Evolutionary conservation across 2,113 vertebrate genomes (phyloP).

Genomic region (Tupaia chinensis): DNA sequence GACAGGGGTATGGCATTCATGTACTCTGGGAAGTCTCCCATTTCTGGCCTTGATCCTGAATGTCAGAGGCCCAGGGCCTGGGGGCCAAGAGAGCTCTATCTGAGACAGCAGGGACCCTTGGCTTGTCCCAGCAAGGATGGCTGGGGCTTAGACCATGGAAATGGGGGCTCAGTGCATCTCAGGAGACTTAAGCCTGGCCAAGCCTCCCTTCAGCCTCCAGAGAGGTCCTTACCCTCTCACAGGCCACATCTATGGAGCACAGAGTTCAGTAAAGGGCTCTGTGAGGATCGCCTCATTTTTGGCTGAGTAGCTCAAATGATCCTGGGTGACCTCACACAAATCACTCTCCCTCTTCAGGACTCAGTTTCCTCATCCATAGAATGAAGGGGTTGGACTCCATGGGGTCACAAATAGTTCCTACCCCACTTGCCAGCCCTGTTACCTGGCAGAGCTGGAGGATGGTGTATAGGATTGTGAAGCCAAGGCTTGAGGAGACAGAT

Average conservation of each 20-base stretch:
- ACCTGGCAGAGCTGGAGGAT: background rate
- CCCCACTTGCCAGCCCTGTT: background rate
- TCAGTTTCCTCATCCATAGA: background rate
- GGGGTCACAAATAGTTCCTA: background rate
- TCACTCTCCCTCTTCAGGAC: background rate
- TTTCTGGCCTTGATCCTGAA: background rate
- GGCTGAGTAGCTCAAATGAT: background rate
- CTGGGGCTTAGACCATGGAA: background rate
- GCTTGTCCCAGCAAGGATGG: background rate
- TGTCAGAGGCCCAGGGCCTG: background rate
- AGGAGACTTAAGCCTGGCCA: background rate
- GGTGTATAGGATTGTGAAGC: background rate
- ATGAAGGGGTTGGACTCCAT: background rate
- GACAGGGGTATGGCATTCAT: too few relatives aligned
- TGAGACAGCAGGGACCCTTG: background rate
- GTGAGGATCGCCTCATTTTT: background rate
- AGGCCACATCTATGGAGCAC: background rate
- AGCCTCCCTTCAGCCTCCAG: background rate
- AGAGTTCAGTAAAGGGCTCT: background rate
- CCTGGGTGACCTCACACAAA: background rate
- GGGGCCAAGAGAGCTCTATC: background rate
- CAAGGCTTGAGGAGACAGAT: background rate
- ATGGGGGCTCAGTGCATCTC: background rate
- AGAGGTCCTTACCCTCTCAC: background rate
- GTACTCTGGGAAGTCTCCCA: background rate